phyloP scores from a whole-genome alignment of 2,113 vertebrate genomes.

The Oreochromis spilurus region DNA sequence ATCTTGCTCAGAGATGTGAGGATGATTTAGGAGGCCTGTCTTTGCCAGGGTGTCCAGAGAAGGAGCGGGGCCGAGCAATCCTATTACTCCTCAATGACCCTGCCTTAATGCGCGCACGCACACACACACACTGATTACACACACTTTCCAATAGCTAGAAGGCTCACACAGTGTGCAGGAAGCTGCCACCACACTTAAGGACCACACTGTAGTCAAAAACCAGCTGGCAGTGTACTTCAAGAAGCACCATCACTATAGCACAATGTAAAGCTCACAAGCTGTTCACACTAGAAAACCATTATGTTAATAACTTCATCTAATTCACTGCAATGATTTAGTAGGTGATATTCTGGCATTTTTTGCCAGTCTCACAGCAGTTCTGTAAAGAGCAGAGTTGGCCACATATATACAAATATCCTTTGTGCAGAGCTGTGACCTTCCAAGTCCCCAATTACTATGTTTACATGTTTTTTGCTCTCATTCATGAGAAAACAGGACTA shows the following conservation, averaged over 20 bases:
- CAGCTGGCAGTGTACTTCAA: background rate
- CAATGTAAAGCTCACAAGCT: background rate
- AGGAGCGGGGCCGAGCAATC: conserved; percentile 48
- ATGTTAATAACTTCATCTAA: background rate
- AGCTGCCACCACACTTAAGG: background rate
- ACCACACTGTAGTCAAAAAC: background rate
- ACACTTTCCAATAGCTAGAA: background rate
- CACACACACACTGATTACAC: background rate
- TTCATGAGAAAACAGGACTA: background rate
- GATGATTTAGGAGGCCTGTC: conserved; percentile 65
- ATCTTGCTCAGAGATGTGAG: conserved; percentile 59
- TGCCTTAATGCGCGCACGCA: background rate
- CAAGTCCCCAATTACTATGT: background rate
- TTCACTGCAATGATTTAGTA: background rate
- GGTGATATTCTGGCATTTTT: background rate
- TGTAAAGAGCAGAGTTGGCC: background rate
- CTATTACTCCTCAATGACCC: conserved; percentile 64
- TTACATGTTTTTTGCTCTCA: background rate
- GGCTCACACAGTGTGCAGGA: background rate
- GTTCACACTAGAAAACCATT: background rate
- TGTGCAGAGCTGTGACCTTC: background rate
- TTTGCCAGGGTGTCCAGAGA: conserved; percentile 40
- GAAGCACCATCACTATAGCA: background rate
- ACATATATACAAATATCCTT: background rate
- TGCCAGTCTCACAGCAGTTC: background rate